Base-by-base conservation (phyloP, 2,113 vertebrate species). In the Protobothrops flavoviridis region DNA sequence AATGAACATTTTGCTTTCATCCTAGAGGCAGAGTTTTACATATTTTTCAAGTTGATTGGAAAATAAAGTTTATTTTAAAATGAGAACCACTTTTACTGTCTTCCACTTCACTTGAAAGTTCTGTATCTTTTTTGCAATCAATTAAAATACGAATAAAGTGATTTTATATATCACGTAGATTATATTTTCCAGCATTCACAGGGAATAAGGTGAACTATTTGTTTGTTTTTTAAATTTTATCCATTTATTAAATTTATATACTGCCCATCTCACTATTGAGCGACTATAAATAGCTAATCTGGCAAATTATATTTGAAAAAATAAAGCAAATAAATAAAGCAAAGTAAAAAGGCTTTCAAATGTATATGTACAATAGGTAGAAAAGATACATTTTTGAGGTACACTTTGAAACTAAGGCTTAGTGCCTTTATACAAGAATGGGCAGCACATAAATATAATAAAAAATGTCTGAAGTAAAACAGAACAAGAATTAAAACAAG, bases 241-340 rank as follows among this genome's bases (percentile, higher is more conserved):
- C 26, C 11, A n/a, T 64, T n/a, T n/a, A 64, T 64, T n/a, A n/a
- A 5, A n/a, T 64, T 64, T 64, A 64, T 64, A 5, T 64, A 23
- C 6, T 7, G 7, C 21, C 6, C 56, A 57, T 57, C 7, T 57
- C 20, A 57, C 56, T 57, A 57, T 57, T 6, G 6, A 20, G 56
- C 2, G 7, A 57, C 21, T 57, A 57, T 23, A 21, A 21, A 7
- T 23, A 1, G 21, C 56, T 93, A 95, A 29, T 23, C 20, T 69
- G 17, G 8, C 59, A 92, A 74, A 91, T 91, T 0, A 64, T 53
- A 43, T 85, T 92, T 95, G 39, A 48, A 95, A 93, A 23, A 88
- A 39, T 53, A 87, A 43, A 24, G 17, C 17, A 23, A 5, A 7
- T 59, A 94, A 64, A 81, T 56, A 90, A 89, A 93, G 91, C 64